Evolutionary conservation across 2,797 vertebrate genomes (phyloP), one percentile per base, ranked within the genome.

Genomic region (Vultur gryphus): DNA sequence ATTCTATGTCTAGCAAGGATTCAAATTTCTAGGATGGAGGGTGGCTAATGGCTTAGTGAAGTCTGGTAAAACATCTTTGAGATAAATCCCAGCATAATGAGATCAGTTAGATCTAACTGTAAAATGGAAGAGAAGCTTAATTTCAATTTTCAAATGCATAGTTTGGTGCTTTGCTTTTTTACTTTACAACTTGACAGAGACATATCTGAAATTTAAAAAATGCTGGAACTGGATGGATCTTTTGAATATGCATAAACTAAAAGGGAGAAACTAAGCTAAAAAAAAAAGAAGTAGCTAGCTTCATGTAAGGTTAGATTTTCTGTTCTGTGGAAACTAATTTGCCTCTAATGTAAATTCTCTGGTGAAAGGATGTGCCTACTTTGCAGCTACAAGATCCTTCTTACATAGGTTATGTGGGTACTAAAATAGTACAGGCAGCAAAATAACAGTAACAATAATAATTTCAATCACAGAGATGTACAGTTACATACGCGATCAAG

Each of bases 1-100:
- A 97, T 95, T 94, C 84, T 92, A 75, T 76, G 95, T 97, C 96
- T 96, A 97, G 92, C 64, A 72, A 91, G 54, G 94, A 97, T 97
- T 97, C 95, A 97, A 93, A 97, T 97, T 95, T 97, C 84, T 83
- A 37, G 94, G 67, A 89, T 82, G 75, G 51, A 91, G 70, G n/a
- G 72, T 85, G 58, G 82, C 33, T 95, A 83, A 97, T 96, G 81
- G 81, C 86, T 93, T 81, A 92, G 49, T 89, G 81, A 93, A 94
- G 80, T 95, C 92, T 94, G 67, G 88, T 95, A 91, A 97, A 95
- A 93, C 65, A 79, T 84, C 92, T 96, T 85, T 91, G 87, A 93
- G 94, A 95, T 95, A 95, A 94, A 97, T 86, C 72, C 84, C 89
- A 92, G 86, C 65, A 82, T 97, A 97, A 97, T 94, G 65, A 96